Base-by-base conservation (phyloP, 2,888 invertebrate genomes). In the Drosophila birchii region DNA sequence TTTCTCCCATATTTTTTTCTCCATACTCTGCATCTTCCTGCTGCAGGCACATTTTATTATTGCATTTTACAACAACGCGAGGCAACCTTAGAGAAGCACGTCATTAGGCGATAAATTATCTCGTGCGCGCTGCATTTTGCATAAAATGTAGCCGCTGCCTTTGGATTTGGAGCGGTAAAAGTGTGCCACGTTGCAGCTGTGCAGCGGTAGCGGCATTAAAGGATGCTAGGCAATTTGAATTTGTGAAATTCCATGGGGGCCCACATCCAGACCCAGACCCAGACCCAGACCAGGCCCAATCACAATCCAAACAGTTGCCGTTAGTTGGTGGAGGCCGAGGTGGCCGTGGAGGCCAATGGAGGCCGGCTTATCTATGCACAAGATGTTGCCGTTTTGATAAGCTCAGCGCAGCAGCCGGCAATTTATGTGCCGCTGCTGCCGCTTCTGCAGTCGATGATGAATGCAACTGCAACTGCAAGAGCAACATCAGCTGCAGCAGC, bases 101-200 rank as follows among this genome's bases (percentile, higher is more conserved):
- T 86, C 86, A 88, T 89, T 86, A 87, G 88, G 73, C 89, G 76
- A 89, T 86, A 86, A 89, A 86, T 86, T 86, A 89, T 86, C 76
- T 79, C 72, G 72, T 68, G 84, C 77, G 82, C 86, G 76, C 60
- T 72, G 81, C 80, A 86, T 76, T 80, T 84, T 87, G 76, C 80
- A 85, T 81, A 84, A 78, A 86, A 87, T 84, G 89, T 78, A 73
- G 85, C 77, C 58, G 63, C 70, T 64, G 66, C 66, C 56, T 68
- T 51, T 57, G 70, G 68, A 58, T 56, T 58, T 69, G 51, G 71
- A 69, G 68, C 68, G 72, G 62, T 77, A 81, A 79, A 86, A 81
- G 86, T 88, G 88, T 86, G 85, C 85, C 88, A 86, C 80, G 56
- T 38, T 68, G 67, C 73, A 66, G 78, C 76, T 78, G 81, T 44